Evolutionary conservation across 1,140 invertebrate species (phyloP).

Genomic region (Megalonaias nervosa): DNA sequence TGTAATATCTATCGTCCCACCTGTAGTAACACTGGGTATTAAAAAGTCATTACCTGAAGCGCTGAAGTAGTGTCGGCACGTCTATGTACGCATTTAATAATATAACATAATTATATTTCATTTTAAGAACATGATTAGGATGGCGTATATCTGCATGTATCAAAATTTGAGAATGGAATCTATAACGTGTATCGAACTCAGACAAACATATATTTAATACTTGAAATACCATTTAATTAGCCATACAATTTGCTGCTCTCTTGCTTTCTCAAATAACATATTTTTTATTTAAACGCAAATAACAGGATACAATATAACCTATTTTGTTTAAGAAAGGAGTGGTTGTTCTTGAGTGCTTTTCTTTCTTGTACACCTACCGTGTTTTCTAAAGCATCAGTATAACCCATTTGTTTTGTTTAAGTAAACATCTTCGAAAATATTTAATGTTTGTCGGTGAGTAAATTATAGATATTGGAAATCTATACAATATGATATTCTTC

Average conservation of each 20-base stretch:
- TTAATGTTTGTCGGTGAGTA: no score
- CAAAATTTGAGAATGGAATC: not conserved
- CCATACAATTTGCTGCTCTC: no score
- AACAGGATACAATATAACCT: no score
- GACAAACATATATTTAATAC: no score
- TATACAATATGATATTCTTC: not conserved
- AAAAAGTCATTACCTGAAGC: not conserved
- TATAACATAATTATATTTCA: not conserved
- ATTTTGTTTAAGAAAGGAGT: no score
- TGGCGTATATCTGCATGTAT: not conserved
- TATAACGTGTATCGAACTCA: not conserved
- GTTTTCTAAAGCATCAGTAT: no score
- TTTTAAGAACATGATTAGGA: not conserved
- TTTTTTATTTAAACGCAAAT: no score
- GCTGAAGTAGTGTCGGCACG: not conserved
- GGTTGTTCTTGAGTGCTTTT: no score
- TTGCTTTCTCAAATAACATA: no score
- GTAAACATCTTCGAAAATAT: not conserved
- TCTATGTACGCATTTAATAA: not conserved
- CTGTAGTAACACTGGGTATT: not conserved
- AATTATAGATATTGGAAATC: no score
- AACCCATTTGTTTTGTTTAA: not conserved
- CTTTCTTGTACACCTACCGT: no score
- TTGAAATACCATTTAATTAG: no score
- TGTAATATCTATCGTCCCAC: slow-evolving; percentile 21